Percentiles rank a stretch among this genome's conserved stretches.
These are phyloP conservation scores for Numida meleagris DNA, from an alignment of 2,113 vertebrate species.

Conservation along the genomic window DNA sequence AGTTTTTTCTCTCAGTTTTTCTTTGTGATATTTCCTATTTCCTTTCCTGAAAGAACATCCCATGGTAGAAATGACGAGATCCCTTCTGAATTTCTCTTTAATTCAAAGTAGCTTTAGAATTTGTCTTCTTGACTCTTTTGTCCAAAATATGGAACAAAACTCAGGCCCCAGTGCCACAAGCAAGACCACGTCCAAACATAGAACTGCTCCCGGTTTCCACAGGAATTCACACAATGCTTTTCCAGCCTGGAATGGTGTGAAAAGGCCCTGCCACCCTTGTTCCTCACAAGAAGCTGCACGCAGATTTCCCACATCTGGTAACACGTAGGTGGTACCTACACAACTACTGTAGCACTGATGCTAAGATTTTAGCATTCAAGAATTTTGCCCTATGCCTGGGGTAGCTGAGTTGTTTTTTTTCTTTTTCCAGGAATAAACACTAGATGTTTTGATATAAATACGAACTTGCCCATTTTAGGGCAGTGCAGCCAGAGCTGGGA, in stretches of 20 bases:
- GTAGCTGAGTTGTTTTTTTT: neutral
- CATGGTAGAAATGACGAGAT: neutral
- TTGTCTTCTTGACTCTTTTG: neutral
- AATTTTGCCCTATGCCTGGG: no score
- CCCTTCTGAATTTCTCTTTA: neutral
- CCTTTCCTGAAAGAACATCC: neutral
- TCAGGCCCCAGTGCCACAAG: neutral
- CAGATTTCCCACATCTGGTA: neutral
- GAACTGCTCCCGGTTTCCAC: neutral
- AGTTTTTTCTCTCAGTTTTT: neutral
- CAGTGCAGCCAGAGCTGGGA: neutral
- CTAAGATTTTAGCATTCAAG: neutral
- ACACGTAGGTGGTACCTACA: neutral
- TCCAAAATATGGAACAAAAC: neutral
- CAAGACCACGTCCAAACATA: neutral
- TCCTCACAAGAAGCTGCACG: neutral
- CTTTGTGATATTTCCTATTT: neutral
- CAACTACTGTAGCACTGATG: neutral
- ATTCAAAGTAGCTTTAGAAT: neutral
- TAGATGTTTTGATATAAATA: neutral
- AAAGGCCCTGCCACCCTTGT: neutral
- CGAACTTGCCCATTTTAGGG: rapidly evolving
- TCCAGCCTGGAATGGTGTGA: neutral
- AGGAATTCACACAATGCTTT: neutral
- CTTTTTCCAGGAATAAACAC: neutral